Conservation (phyloP, 2,113 vertebrate species). For the Sinosuthora webbiana region DNA sequence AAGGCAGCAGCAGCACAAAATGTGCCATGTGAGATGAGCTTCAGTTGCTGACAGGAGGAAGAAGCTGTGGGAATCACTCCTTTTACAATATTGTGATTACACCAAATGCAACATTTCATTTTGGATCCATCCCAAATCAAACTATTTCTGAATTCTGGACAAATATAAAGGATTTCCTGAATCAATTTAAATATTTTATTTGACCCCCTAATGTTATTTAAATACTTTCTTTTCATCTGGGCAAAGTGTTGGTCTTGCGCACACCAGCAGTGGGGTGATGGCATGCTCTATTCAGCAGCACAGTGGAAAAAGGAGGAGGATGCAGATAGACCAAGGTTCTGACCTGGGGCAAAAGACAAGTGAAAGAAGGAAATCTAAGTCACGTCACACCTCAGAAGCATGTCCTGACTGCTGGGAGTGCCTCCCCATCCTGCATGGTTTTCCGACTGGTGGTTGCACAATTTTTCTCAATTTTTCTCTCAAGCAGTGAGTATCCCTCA, state of each 20-base stretch:
- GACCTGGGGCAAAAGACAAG: background rate
- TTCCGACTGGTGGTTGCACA: background rate
- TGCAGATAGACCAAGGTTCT: background rate
- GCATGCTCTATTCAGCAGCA: background rate
- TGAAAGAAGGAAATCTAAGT: background rate
- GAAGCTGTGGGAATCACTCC: background rate
- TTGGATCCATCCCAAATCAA: background rate
- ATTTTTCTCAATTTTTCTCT: background rate
- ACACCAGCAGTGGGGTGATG: background rate
- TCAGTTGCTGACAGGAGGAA: background rate
- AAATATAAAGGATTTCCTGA: background rate
- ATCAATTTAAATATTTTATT: background rate
- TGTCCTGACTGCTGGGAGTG: background rate
- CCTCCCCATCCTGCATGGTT: accelerated
- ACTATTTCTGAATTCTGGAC: background rate
- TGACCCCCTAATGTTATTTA: background rate
- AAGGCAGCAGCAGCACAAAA: background rate
- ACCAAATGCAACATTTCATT: background rate
- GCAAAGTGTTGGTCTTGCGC: background rate
- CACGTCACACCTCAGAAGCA: accelerated
- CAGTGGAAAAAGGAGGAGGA: background rate
- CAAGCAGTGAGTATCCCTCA: background rate
- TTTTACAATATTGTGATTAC: background rate
- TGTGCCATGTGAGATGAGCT: background rate
- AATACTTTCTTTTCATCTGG: background rate